These are phyloP conservation scores for Pseudorasbora parva DNA, from an alignment of 2,113 vertebrate genomes.

Conservation along the genomic window DNA sequence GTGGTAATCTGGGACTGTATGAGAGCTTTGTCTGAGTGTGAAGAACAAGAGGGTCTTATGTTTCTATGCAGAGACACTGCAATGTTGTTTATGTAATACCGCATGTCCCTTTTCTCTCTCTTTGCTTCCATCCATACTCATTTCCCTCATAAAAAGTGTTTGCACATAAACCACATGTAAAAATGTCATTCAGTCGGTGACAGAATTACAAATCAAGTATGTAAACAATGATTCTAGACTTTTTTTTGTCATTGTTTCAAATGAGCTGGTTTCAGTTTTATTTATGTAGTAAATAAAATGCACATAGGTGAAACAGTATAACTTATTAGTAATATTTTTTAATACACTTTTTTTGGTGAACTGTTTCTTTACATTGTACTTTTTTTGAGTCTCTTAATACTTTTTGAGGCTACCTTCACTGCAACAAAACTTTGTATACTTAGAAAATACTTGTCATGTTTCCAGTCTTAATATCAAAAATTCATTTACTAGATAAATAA, in stretches of 20 bases:
- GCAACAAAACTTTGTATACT: no score
- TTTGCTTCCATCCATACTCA: not conserved
- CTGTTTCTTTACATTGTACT: no score
- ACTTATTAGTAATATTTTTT: not conserved
- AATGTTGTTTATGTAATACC: not conserved
- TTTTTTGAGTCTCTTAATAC: not conserved
- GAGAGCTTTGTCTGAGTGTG: not conserved
- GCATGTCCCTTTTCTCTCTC: not conserved
- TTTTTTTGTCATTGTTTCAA: no score
- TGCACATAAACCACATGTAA: not conserved
- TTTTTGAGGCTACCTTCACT: not conserved
- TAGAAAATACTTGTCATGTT: no score
- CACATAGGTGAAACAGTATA: not conserved
- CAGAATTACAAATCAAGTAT: not conserved
- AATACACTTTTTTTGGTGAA: no score
- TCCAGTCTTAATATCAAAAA: no score
- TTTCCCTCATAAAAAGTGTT: not conserved
- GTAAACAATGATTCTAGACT: no score
- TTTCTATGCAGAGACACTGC: not conserved
- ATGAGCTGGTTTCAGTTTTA: no score
- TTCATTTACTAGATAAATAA: no score
- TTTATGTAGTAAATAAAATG: no score
- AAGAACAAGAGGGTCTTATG: not conserved
- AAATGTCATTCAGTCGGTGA: not conserved
- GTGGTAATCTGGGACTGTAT: slow-evolving; percentile 13